Percentiles rank a stretch among this genome's conserved stretches.
Conservation (phyloP, 2,888 invertebrate genomes). For the Lithosia quadra region DNA sequence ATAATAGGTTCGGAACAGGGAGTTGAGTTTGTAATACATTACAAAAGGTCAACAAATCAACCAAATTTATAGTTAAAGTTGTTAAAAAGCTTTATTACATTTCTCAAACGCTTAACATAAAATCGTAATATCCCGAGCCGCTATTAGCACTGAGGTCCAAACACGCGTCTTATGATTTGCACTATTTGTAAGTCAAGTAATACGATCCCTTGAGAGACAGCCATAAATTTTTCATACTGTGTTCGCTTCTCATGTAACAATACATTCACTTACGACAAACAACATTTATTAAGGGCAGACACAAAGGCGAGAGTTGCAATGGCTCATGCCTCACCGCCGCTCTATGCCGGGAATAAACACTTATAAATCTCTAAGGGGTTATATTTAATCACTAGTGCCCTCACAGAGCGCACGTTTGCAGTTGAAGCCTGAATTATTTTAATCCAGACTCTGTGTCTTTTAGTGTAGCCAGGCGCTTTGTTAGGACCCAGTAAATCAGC, state of each 20-base stretch:
- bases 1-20: slow-evolving; percentile 53
- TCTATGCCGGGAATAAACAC: slow-evolving; percentile 77
- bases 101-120: not conserved
- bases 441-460: slow-evolving; percentile 76
- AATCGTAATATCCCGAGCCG: slow-evolving; percentile 7
- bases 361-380: slow-evolving; percentile 82
- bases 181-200: slow-evolving; percentile 55
- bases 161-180: slow-evolving; percentile 41
- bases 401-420: slow-evolving; percentile 79
- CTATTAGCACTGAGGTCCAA: slow-evolving; percentile 15
- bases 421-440: slow-evolving; percentile 79
- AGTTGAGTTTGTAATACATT: slow-evolving; percentile 45
- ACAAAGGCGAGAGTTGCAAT: slow-evolving; percentile 62
- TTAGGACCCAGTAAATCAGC: slow-evolving; percentile 82
- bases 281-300: slow-evolving; percentile 74
- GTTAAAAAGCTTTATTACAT: not conserved
- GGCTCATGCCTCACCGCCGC: slow-evolving; percentile 57
- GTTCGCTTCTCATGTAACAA: slow-evolving; percentile 70
- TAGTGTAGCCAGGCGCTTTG: slow-evolving; percentile 73
- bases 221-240: slow-evolving; percentile 71
- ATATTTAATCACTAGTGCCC: slow-evolving; percentile 82
- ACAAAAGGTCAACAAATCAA: slow-evolving; percentile 31
- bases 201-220: slow-evolving; percentile 53
- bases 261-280: slow-evolving; percentile 75
- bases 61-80: not conserved